Conservation (phyloP, 2,797 vertebrate species). For the Lagodon rhomboides region DNA sequence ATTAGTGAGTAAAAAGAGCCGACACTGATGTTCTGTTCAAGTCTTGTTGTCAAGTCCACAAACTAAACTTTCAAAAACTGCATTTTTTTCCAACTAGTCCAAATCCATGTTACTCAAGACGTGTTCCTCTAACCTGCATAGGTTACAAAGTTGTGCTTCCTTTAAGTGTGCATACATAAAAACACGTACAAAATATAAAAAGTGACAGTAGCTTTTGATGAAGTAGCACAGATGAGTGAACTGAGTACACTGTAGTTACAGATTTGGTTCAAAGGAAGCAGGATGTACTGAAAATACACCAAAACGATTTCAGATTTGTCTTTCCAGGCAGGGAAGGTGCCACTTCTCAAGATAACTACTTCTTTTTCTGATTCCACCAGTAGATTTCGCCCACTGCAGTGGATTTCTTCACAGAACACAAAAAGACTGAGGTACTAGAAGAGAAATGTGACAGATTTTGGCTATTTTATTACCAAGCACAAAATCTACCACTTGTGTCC, state of each 20-base stretch:
- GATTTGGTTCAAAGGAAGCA: too few relatives aligned
- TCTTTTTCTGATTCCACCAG: background rate
- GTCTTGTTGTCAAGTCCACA: too few relatives aligned
- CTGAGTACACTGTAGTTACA: too few relatives aligned
- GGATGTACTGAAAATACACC: too few relatives aligned
- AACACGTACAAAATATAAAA: background rate
- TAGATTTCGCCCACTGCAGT: background rate
- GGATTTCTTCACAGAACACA: background rate
- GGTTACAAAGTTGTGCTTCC: background rate
- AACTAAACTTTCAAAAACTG: background rate
- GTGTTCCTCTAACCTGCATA: background rate
- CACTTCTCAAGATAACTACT: background rate
- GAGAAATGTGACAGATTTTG: background rate
- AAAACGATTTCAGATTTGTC: too few relatives aligned
- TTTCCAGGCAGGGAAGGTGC: background rate
- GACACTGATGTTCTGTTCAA: too few relatives aligned
- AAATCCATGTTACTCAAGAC: background rate
- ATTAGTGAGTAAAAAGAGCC: too few relatives aligned
- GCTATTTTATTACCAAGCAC: background rate
- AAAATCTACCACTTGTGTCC: background rate
- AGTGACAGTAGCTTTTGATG: background rate
- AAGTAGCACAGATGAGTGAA: constrained; percentile 12
- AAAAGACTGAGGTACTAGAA: background rate
- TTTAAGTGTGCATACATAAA: background rate
- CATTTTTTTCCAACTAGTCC: background rate